phyloP scores from a whole-genome alignment of 1,140 invertebrate species.

The Zaprionus inermis region DNA sequence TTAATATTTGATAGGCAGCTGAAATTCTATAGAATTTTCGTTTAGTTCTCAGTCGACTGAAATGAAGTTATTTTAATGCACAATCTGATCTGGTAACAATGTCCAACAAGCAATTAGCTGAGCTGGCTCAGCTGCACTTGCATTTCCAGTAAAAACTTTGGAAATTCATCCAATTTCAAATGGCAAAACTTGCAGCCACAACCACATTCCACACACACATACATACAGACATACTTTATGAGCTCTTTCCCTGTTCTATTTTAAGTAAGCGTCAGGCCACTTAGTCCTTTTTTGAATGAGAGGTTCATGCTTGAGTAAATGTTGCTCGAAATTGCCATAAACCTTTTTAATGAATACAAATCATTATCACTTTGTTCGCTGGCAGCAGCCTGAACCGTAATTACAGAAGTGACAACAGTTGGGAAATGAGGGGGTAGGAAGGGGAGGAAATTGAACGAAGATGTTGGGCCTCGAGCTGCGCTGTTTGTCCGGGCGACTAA shows the following conservation, averaged over 20 bases:
- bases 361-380: conserved; percentile 79
- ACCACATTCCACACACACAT: conserved; percentile 9
- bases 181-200: conserved; percentile 34
- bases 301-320: conserved; percentile 46
- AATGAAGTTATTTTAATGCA: not conserved
- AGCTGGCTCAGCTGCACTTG: conserved; percentile 6
- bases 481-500: conserved; percentile 65
- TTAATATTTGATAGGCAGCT: not conserved
- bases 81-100: conserved; percentile 1
- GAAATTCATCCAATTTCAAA: conserved; percentile 48
- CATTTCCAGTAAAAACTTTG: conserved; percentile 24
- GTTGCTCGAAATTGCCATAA: conserved; percentile 78
- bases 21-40: not conserved
- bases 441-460: not conserved
- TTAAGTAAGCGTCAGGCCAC: conserved; percentile 58
- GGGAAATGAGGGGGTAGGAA: conserved; percentile 31
- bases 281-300: conserved; percentile 31
- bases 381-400: conserved; percentile 75
- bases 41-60: not conserved
- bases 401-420: conserved; percentile 56
- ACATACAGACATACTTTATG: not conserved
- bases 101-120: conserved; percentile 23
- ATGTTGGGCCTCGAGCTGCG: conserved; percentile 3
- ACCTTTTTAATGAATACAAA: conserved; percentile 83
- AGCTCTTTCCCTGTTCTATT: conserved; percentile 15